phyloP scores from a whole-genome alignment of 2,113 vertebrate species.

The Leuciscus idus region DNA sequence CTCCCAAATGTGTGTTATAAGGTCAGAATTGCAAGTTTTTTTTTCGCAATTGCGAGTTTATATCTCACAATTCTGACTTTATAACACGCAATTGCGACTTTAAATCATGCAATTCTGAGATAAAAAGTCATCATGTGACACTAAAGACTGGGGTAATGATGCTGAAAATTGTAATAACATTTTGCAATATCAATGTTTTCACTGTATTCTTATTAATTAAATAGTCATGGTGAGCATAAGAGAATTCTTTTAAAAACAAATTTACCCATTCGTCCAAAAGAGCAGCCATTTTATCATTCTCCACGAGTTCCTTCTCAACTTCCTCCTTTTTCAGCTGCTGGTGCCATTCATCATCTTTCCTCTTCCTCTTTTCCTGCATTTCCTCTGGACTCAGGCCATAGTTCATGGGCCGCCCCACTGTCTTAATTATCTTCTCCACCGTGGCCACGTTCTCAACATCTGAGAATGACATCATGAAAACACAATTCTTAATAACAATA shows the following conservation, averaged over 20 bases:
- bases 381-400: conserved; percentile 85
- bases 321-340: conserved; percentile 70
- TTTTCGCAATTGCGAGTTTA: too few species aligned
- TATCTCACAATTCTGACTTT: too few species aligned
- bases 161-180: background rate
- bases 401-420: conserved; percentile 82
- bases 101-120: too few species aligned
- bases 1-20: too few species aligned
- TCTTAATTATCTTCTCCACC: conserved; percentile 78
- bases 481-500: background rate
- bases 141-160: background rate
- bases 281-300: conserved; percentile 75
- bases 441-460: conserved; percentile 79
- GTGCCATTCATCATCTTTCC: conserved; percentile 69
- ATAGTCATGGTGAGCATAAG: background rate
- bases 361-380: conserved; percentile 72
- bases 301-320: conserved; percentile 70
- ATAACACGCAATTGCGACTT: too few species aligned
- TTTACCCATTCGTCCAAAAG: conserved; percentile 88
- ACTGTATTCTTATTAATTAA: background rate
- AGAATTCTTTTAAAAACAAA: background rate
- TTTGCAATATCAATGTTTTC: background rate
- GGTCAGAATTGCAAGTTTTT: too few species aligned
- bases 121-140: background rate
- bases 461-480: conserved; percentile 60